A percentile compares a stretch with the other conserved stretches of the same genome.
These are phyloP conservation scores for Argya squamiceps DNA, from an alignment of 2,797 vertebrate genomes.

Conservation along the genomic window DNA sequence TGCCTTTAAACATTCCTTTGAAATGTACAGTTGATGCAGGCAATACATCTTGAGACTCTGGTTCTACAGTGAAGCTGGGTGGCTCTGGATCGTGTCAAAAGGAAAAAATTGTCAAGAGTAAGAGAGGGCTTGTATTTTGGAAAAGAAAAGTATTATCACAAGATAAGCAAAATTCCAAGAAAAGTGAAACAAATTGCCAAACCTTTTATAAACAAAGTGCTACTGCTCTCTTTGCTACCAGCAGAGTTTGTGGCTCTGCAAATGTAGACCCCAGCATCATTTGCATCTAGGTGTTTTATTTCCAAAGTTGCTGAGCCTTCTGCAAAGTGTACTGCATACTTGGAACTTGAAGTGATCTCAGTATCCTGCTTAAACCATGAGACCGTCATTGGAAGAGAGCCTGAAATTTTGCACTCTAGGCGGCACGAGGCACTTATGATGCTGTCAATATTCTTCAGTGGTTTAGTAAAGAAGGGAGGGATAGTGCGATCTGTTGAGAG, in stretches of 20 bases:
- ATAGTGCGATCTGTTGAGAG: slow-evolving; percentile 91
- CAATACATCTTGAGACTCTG: slow-evolving; percentile 87
- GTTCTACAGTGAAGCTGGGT: slow-evolving; percentile 87
- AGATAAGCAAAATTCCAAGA: not conserved
- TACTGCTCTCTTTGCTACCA: slow-evolving; percentile 91
- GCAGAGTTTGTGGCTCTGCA: slow-evolving; percentile 94
- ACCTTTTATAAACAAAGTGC: slow-evolving; percentile 97
- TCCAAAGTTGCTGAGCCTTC: slow-evolving; percentile 88
- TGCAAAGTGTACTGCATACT: slow-evolving; percentile 86
- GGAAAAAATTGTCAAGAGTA: slow-evolving; percentile 65
- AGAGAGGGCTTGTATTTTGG: not conserved
- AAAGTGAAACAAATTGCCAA: slow-evolving; percentile 25
- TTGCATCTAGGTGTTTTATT: slow-evolving; percentile 84
- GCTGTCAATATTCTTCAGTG: slow-evolving; percentile 89
- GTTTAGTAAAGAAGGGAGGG: slow-evolving; percentile 93
- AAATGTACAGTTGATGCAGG: slow-evolving; percentile 89
- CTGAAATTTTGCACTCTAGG: slow-evolving; percentile 93
- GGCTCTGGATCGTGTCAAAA: slow-evolving; percentile 84
- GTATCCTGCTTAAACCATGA: slow-evolving; percentile 93
- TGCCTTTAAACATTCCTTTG: slow-evolving; percentile 88
- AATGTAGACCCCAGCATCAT: slow-evolving; percentile 90
- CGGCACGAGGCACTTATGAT: slow-evolving; percentile 79
- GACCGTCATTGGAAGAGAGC: slow-evolving; percentile 93
- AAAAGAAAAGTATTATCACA: not conserved
- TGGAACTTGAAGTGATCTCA: slow-evolving; percentile 83